Percentiles rank a stretch among this genome's conserved stretches.
These are phyloP conservation scores for Halichoerus grypus DNA, from an alignment of 2,113 vertebrate species.

Conservation along the genomic window DNA sequence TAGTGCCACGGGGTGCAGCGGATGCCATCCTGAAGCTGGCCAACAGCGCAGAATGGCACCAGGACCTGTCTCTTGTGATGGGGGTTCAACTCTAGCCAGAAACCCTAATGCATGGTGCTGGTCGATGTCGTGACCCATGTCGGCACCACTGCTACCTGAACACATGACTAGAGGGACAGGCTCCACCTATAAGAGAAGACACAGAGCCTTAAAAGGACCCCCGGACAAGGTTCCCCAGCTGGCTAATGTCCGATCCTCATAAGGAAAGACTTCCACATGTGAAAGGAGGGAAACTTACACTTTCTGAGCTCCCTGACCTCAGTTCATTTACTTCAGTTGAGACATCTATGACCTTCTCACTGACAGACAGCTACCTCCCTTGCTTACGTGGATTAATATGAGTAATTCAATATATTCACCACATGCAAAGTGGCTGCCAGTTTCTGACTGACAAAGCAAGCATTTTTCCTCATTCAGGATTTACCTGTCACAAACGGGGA, in stretches of 20 bases:
- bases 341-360: not conserved
- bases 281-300: not conserved
- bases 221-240: not conserved
- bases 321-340: accelerated
- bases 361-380: not conserved
- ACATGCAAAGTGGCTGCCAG: not conserved
- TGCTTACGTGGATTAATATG: not conserved
- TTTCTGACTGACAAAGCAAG: not conserved
- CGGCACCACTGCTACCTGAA: not conserved
- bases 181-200: not conserved
- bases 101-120: accelerated
- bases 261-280: not conserved
- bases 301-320: not conserved
- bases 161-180: not conserved
- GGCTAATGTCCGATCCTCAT: no score
- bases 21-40: not conserved
- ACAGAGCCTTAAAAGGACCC: not conserved
- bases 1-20: accelerated
- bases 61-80: not conserved
- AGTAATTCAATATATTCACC: not conserved
- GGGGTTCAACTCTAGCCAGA: not conserved
- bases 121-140: accelerated
- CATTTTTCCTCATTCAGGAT: not conserved
- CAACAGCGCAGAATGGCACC: not conserved
- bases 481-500: not conserved